phyloP scores from a whole-genome alignment of 2,797 vertebrate genomes.

The Galaxias olidus region DNA sequence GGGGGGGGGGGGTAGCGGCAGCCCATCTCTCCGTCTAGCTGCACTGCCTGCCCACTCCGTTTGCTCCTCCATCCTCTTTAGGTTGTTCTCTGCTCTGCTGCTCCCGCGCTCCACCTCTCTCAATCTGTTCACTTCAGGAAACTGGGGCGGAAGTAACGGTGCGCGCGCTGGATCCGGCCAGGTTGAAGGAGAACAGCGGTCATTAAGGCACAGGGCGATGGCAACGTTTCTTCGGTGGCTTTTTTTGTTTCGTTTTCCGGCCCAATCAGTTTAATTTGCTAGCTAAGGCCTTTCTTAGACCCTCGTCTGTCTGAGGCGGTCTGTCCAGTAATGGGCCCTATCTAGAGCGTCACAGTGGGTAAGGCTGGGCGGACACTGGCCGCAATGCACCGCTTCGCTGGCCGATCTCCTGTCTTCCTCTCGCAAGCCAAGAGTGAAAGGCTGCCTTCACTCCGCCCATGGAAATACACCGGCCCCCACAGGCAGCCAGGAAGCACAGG shows the following conservation, averaged over 20 bases:
- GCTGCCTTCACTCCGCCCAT: slow-evolving; percentile 54
- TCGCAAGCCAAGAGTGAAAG: too few relatives aligned
- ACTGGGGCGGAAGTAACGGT: slow-evolving; percentile 64
- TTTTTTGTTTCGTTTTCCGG: slow-evolving; percentile 20
- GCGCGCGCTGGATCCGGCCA: slow-evolving; percentile 13
- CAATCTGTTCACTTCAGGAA: slow-evolving; percentile 62
- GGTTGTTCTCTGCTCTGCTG: slow-evolving; percentile 62
- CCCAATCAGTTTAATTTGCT: slow-evolving; percentile 15
- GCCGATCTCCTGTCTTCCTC: slow-evolving; percentile 15
- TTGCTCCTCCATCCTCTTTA: slow-evolving; percentile 60
- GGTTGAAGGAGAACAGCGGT: slow-evolving; percentile 31
- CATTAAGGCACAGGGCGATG: slow-evolving; percentile 27
- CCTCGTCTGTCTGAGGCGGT: slow-evolving; percentile 13
- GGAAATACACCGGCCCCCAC: too few relatives aligned
- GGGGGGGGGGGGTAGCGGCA: too few relatives aligned
- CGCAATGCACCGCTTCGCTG: too few relatives aligned
- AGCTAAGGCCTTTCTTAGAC: too few relatives aligned
- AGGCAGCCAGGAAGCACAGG: too few relatives aligned
- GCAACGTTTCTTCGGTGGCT: not conserved
- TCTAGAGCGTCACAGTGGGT: too few relatives aligned
- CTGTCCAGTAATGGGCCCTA: slow-evolving; percentile 57
- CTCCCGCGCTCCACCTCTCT: slow-evolving; percentile 67
- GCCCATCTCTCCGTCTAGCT: slow-evolving; percentile 29
- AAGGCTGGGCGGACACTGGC: not conserved
- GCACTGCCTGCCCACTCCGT: slow-evolving; percentile 29